Conservation (phyloP, 2,888 invertebrate species). For the Caenorhabditis angaria region DNA sequence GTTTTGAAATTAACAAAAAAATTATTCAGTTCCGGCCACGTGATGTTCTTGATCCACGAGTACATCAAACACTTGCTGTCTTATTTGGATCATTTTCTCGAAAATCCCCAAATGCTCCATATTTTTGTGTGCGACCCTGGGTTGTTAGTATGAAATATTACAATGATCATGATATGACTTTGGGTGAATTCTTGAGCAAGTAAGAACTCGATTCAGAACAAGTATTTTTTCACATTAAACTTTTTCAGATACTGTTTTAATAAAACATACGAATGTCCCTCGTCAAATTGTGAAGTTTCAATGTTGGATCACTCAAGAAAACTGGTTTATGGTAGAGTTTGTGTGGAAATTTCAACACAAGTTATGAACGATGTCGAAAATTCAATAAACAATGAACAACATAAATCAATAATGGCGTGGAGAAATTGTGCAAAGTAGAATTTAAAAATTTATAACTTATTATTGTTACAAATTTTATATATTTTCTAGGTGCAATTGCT, state of each 20-base stretch:
- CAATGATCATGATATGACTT: constrained; percentile 88
- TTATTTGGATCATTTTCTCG: constrained; percentile 79
- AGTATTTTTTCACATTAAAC: not conserved
- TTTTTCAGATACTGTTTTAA: constrained; percentile 74
- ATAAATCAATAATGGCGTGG: constrained; percentile 63
- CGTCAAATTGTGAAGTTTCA: constrained; percentile 82
- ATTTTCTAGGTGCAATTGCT: constrained; percentile 72
- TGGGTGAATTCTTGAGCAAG: constrained; percentile 88
- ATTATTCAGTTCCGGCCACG: constrained; percentile 23
- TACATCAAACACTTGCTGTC: constrained; percentile 84
- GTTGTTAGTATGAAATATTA: constrained; percentile 93
- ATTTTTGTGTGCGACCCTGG: constrained; percentile 89
- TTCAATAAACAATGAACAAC: constrained; percentile 17
- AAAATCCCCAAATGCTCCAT: constrained; percentile 79
- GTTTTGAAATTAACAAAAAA: not conserved
- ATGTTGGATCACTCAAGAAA: constrained; percentile 88
- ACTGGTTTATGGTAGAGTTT: constrained; percentile 79
- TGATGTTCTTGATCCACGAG: constrained; percentile 73
- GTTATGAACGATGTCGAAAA: constrained; percentile 27
- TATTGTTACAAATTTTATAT: constrained; percentile 31
- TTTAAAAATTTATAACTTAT: constrained; percentile 16
- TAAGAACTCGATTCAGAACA: constrained; percentile 11
- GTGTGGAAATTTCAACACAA: constrained; percentile 66
- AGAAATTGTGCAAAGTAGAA: constrained; percentile 58
- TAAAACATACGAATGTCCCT: constrained; percentile 84